A percentile compares a stretch with the other conserved stretches of the same genome.
These are phyloP conservation scores for Belgica antarctica DNA, from an alignment of 2,888 invertebrate species.

Conservation along the genomic window DNA sequence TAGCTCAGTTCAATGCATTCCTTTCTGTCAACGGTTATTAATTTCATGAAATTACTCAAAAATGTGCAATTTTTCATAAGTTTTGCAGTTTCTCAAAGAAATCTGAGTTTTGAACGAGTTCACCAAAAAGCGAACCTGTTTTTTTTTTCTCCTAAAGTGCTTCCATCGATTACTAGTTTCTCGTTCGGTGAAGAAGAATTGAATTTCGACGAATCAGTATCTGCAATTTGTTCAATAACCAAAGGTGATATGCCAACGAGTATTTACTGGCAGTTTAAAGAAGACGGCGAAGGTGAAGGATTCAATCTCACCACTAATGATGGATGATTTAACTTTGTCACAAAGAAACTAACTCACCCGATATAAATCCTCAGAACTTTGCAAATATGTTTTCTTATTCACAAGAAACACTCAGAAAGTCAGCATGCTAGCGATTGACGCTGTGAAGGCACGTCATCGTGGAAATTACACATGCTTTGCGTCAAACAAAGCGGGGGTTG, in stretches of 20 bases:
- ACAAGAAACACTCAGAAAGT: constrained; percentile 55
- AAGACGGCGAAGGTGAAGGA: constrained; percentile 48
- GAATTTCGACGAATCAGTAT: constrained; percentile 70
- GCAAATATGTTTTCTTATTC: constrained; percentile 48
- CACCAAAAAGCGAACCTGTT: background rate
- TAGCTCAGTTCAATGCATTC: constrained; percentile 50
- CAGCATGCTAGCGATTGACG: constrained; percentile 63
- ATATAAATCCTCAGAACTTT: constrained; percentile 23
- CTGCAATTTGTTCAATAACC: constrained; percentile 66
- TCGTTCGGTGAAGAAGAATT: constrained; percentile 71
- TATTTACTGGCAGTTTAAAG: constrained; percentile 63
- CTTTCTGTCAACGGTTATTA: background rate
- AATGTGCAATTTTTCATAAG: background rate
- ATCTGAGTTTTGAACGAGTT: background rate
- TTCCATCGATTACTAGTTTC: constrained; percentile 64
- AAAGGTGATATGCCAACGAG: constrained; percentile 70
- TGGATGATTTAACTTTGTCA: constrained; percentile 47
- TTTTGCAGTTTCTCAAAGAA: constrained; percentile 26
- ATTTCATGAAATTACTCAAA: background rate
- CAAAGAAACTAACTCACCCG: no score
- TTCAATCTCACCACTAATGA: constrained; percentile 48
- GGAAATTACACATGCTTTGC: constrained; percentile 67
- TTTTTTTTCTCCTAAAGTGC: constrained; percentile 51
- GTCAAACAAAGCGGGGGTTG: constrained; percentile 59
- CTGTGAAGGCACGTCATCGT: constrained; percentile 61